Evolutionary conservation across 1,140 invertebrate genomes (phyloP).

Genomic region (Meloidogyne floridensis): DNA sequence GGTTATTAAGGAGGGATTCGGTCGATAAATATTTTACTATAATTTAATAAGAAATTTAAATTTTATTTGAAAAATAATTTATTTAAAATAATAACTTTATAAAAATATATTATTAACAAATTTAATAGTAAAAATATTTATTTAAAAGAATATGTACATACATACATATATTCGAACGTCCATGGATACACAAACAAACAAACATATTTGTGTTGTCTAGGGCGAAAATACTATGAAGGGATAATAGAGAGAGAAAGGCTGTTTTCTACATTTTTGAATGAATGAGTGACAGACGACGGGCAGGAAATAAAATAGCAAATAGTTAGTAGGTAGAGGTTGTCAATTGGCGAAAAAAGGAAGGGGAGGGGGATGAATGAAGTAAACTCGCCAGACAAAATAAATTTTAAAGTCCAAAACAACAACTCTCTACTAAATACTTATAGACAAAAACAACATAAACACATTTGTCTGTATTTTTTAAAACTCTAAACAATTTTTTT

Average conservation of each 20-base stretch:
- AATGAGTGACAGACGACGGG: not conserved
- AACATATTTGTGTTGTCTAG: not conserved
- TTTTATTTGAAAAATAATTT: too few species aligned
- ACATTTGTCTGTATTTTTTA: not conserved
- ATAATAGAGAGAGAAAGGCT: not conserved
- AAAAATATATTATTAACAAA: too few species aligned
- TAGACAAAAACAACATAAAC: not conserved
- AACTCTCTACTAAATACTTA: not conserved
- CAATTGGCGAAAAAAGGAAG: not conserved
- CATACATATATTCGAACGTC: not conserved
- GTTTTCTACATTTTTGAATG: not conserved
- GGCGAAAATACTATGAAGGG: not conserved
- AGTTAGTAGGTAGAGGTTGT: not conserved
- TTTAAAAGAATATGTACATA: not conserved
- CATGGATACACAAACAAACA: conserved; percentile 8
- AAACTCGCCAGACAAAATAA: conserved; percentile 5
- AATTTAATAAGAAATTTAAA: too few species aligned
- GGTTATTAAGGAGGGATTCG: too few species aligned
- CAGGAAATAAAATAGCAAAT: not conserved
- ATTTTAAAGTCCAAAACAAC: not conserved
- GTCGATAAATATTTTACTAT: too few species aligned
- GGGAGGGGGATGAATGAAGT: not conserved
- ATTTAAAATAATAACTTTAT: too few species aligned
- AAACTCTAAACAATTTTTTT: not conserved
- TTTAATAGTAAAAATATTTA: not conserved